Conservation (phyloP, 2,113 vertebrate genomes). For the Otis tarda region DNA sequence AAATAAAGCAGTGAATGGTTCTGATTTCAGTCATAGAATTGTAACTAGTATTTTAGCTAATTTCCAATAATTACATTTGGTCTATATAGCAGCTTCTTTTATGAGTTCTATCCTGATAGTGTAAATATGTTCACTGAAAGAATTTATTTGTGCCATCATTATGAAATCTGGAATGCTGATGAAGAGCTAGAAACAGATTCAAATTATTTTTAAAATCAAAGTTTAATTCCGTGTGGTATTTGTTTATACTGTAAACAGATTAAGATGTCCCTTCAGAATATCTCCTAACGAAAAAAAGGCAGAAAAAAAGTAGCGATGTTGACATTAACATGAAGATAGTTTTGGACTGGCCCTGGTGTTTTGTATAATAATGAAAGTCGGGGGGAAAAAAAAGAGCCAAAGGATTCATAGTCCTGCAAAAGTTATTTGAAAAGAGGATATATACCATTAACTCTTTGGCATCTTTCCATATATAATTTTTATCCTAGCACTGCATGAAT, state of each 20-base stretch:
- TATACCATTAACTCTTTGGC: background rate
- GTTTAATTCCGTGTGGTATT: background rate
- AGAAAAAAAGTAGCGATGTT: background rate
- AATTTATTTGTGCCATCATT: background rate
- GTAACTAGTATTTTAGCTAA: background rate
- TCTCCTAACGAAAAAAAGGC: background rate
- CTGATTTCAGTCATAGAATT: background rate
- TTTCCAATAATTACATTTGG: background rate
- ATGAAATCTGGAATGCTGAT: background rate
- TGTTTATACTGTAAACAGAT: background rate
- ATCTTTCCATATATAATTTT: background rate
- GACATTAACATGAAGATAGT: background rate
- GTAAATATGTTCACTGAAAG: background rate
- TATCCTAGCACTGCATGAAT: background rate
- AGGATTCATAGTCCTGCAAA: background rate
- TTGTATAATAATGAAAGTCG: background rate
- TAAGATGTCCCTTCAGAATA: background rate
- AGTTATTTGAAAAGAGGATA: background rate
- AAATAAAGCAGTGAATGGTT: background rate
- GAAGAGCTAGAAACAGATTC: background rate
- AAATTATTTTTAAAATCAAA: background rate
- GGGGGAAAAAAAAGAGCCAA: background rate
- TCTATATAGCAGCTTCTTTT: background rate
- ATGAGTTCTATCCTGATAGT: background rate
- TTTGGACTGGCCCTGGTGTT: background rate